A percentile compares a stretch with the other conserved stretches of the same genome.
Conservation (phyloP, 2,113 vertebrate genomes). For the Gallinago jamesoni region DNA sequence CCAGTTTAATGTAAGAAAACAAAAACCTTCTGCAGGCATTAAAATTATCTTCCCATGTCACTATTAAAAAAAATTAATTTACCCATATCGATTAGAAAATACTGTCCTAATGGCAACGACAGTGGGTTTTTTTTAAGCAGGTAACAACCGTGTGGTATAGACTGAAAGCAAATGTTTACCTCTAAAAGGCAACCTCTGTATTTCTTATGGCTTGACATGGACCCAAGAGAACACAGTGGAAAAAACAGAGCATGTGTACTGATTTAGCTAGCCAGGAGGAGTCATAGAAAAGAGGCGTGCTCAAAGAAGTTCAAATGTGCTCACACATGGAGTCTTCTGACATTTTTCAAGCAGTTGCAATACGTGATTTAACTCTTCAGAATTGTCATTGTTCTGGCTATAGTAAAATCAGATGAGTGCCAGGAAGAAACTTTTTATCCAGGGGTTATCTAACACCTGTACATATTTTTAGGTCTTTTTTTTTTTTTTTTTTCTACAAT, state of each 20-base stretch:
- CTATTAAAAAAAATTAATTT: background rate
- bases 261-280: background rate
- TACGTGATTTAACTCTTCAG: background rate
- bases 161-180: background rate
- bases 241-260: background rate
- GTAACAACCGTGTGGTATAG: background rate
- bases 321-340: background rate
- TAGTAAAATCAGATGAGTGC: background rate
- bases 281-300: background rate
- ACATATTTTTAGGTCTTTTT: background rate
- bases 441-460: background rate
- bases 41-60: background rate
- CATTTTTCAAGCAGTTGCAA: background rate
- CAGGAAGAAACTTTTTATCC: background rate
- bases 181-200: background rate
- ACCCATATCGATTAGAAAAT: background rate
- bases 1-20: background rate
- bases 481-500: slow-evolving; percentile 28
- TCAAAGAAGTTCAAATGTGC: background rate
- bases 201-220: background rate
- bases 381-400: background rate
- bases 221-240: background rate
- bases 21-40: background rate
- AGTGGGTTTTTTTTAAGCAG: background rate
- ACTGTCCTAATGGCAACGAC: background rate